A percentile compares a stretch with the other conserved stretches of the same genome.
Conservation (phyloP, 2,113 vertebrate genomes). For the Ia io region DNA sequence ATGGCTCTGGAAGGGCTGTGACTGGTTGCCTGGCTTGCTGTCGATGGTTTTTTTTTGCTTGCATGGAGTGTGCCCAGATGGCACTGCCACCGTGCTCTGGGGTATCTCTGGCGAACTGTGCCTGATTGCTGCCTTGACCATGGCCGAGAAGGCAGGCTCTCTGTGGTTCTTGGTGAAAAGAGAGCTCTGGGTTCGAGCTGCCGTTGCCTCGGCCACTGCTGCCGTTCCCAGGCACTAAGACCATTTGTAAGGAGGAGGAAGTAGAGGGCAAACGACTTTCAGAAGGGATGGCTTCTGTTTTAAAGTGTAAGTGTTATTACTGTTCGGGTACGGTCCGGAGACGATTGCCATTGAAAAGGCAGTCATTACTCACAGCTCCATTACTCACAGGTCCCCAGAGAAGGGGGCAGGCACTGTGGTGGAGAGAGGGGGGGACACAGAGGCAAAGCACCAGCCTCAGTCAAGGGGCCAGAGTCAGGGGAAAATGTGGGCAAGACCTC, state of each 20-base stretch:
- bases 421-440: neutral
- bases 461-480: neutral
- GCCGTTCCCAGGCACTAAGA: fast-evolving
- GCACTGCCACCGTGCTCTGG: fast-evolving
- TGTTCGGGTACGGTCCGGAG: neutral
- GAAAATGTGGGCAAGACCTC: neutral
- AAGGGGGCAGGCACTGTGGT: fast-evolving
- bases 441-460: neutral
- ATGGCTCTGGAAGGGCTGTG: neutral
- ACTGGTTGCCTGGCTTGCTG: neutral
- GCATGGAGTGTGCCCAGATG: fast-evolving
- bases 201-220: fast-evolving
- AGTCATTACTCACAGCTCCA: neutral
- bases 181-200: neutral
- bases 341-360: fast-evolving
- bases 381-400: neutral
- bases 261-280: neutral
- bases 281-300: neutral
- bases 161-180: neutral
- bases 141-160: neutral
- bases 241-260: fast-evolving
- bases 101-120: fast-evolving
- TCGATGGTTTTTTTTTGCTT: neutral
- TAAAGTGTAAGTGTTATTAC: neutral
- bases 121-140: neutral